Percentiles rank a stretch among this genome's conserved stretches.
phyloP scores from a whole-genome alignment of 2,888 invertebrate genomes.

The Nemurella pictetii region DNA sequence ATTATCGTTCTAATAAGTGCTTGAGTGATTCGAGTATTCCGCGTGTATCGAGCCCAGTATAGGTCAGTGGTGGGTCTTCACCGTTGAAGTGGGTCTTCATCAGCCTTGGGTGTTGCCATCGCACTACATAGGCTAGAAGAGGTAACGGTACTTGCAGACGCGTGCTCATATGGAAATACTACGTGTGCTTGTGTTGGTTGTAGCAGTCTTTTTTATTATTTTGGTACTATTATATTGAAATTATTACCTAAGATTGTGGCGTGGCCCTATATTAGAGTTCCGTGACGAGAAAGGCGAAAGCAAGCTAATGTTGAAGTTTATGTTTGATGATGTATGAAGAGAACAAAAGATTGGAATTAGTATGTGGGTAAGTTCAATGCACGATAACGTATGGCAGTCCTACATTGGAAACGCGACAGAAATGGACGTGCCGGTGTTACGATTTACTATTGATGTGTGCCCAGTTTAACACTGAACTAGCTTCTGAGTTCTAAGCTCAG shows the following conservation, averaged over 20 bases:
- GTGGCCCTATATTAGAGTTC: background rate
- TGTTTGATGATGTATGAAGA: background rate
- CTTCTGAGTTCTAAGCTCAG: background rate
- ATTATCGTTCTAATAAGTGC: background rate
- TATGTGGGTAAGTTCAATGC: background rate
- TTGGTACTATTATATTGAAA: background rate
- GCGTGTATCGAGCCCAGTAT: background rate
- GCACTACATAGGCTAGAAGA: constrained; percentile 6
- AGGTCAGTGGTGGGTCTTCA: constrained; percentile 14
- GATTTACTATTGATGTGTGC: background rate
- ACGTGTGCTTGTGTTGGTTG: background rate
- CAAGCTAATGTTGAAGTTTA: background rate
- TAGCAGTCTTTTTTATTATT: background rate
- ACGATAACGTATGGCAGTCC: background rate
- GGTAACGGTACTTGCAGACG: background rate
- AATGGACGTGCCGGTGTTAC: background rate
- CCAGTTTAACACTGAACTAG: background rate
- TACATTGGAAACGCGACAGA: background rate
- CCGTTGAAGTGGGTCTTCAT: constrained; percentile 9
- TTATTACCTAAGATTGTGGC: background rate
- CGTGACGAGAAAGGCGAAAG: background rate
- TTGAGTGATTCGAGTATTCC: background rate
- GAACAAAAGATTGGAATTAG: background rate
- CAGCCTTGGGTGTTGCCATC: constrained; percentile 16
- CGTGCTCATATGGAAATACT: background rate